Evolutionary conservation across 1,140 invertebrate species (phyloP).

Genomic region (Cyphomyrmex costatus): DNA sequence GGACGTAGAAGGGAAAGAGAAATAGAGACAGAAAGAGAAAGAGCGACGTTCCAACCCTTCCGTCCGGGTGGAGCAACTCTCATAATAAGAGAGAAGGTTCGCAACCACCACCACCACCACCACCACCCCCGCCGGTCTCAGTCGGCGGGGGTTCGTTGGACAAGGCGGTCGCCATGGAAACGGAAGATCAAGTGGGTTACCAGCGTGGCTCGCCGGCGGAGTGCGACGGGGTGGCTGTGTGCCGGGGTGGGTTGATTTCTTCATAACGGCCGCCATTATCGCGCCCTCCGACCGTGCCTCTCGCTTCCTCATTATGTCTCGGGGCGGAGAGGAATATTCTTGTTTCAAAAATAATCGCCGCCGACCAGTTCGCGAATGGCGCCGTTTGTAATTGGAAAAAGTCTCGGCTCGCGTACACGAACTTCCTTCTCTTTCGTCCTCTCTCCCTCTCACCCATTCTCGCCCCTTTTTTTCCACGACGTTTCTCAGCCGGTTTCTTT

Average conservation of each 20-base stretch:
- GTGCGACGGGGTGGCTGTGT: constrained; percentile 62
- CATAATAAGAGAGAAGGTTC: constrained; percentile 78
- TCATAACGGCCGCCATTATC: constrained; percentile 87
- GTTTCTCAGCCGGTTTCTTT: constrained; percentile 55
- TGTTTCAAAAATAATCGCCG: constrained; percentile 83
- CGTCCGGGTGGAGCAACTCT: constrained; percentile 71
- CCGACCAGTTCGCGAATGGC: constrained; percentile 80
- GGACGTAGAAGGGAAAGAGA: constrained; percentile 5
- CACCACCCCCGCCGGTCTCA: constrained; percentile 45
- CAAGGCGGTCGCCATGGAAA: constrained; percentile 85
- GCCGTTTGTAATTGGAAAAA: constrained; percentile 85
- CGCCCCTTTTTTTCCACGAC: neutral
- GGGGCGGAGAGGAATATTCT: constrained; percentile 83
- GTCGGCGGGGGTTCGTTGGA: constrained; percentile 78
- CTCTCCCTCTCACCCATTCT: constrained; percentile 22
- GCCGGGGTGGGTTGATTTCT: constrained; percentile 83
- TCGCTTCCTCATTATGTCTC: constrained; percentile 83
- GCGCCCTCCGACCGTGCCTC: constrained; percentile 78
- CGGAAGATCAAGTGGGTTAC: constrained; percentile 81
- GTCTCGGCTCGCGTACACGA: constrained; percentile 77
- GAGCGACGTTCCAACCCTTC: constrained; percentile 73
- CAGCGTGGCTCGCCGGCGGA: constrained; percentile 57
- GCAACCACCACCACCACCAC: constrained; percentile 54
- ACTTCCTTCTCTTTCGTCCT: constrained; percentile 69
- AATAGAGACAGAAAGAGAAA: constrained; percentile 12